These are phyloP conservation scores for Thelohanellus kitauei DNA, from an alignment of 30 jellyfish, hydroid and myxozoan genomes.

Conservation along the genomic window DNA sequence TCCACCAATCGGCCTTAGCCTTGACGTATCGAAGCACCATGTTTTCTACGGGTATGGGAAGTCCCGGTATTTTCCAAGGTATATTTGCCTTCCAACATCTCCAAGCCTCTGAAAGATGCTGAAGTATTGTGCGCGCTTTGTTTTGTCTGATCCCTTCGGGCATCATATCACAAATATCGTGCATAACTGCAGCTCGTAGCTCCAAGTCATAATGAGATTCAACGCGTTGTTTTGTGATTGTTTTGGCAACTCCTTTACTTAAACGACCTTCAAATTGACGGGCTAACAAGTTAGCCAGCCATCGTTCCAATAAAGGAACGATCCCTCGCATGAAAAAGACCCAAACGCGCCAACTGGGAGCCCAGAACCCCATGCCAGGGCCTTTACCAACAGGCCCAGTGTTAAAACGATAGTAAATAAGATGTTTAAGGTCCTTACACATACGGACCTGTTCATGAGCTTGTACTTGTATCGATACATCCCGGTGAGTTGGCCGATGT, in stretches of 20 bases:
- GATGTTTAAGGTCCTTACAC: constrained; percentile 81
- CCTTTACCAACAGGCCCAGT: constrained; percentile 98
- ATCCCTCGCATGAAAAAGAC: constrained; percentile 66
- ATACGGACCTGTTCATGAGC: constrained; percentile 79
- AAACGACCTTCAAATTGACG: constrained; percentile 93
- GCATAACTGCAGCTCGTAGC: constrained; percentile 95
- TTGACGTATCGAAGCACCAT: constrained; percentile 84
- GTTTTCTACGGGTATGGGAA: constrained; percentile 90
- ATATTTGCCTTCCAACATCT: constrained; percentile 97
- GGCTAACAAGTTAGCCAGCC: constrained; percentile 86
- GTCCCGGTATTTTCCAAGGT: constrained; percentile 99
- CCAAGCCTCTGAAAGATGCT: constrained; percentile 92
- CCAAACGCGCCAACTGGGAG: constrained; percentile 99
- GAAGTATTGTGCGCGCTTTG: constrained; percentile 83
- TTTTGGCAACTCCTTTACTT: constrained; percentile 87
- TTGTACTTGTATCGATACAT: constrained; percentile 90
- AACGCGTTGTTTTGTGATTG: constrained; percentile 82
- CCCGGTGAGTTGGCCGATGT: constrained; percentile 90
- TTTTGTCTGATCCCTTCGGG: constrained; percentile 93
- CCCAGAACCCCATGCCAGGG: constrained; percentile 95
- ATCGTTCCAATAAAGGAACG: constrained; percentile 70
- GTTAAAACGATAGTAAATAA: constrained; percentile 55
- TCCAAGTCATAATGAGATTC: constrained; percentile 91
- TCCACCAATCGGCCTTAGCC: constrained; percentile 99
- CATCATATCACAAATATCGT: constrained; percentile 88